Base-by-base conservation (phyloP, 2,888 invertebrate genomes). In the Lepeophtheirus nordmannii region DNA sequence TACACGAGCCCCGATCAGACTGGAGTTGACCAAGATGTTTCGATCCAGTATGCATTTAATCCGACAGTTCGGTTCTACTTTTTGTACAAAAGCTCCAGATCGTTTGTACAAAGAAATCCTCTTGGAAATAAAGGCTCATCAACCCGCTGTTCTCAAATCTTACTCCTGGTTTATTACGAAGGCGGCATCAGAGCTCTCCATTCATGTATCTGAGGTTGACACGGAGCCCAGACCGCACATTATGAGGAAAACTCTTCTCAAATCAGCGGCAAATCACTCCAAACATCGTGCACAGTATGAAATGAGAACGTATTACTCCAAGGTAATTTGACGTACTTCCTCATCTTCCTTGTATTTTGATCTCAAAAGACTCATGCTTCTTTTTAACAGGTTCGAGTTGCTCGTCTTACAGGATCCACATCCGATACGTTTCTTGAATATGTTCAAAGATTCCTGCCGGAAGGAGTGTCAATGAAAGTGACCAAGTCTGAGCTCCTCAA, bases 241-340 rank as follows among this genome's bases (percentile, higher is more conserved):
- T 72, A 83, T 87, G 70, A 81, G 89, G 65, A 82, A 83, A 73
- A 89, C 89, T 0, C 78, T 96, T 11, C 79, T 96, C 8, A 88
- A 88, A 74, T 88, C 89, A 58, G 88, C 88, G 41, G 89, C 89
- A 74, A 85, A 91, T 70, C 85, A 87, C 74, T 92, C 92, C 75
- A 96, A 96, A 73, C 92, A 94, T 76, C 82, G 85, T 73, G 90
- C 91, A 0, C 96, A 97, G 73, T 98, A 98, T 76, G 98, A 98
- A 79, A 82, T 86, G 20, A 81, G 97, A 71, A 97, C 30, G 30
- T 30, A 30, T 30, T 30, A 30, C 30, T 97, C 3, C 87, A 94
- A 76, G 17, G 23, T 20, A 20, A 58, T 58, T 58, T 58, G 14
- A 58, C 20, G 30, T 30, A 30, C 30, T 30, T 5, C 53, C 1